Evolutionary conservation across 2,113 vertebrate genomes (phyloP).

Genomic region (Sebastes fasciatus): DNA sequence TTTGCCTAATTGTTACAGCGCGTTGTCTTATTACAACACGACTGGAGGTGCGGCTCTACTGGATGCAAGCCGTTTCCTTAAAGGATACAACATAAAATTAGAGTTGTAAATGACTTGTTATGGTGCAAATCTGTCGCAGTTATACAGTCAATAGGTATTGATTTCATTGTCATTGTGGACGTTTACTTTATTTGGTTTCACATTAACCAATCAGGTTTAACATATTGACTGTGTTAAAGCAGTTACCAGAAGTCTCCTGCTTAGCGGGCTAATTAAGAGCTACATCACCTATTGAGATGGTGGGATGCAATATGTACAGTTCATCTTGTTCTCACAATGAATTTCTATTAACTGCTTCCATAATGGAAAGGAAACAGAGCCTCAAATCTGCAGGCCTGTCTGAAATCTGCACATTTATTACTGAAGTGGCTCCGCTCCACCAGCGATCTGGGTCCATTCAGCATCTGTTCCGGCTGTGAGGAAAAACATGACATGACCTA

Average conservation of each 20-base stretch:
- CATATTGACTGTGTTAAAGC: neutral
- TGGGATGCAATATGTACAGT: neutral
- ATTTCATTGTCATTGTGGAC: neutral
- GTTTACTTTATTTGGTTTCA: slow-evolving; percentile 8
- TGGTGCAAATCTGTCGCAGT: neutral
- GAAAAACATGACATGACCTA: slow-evolving; percentile 7
- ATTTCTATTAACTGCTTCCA: neutral
- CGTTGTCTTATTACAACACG: neutral
- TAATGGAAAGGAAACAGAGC: neutral
- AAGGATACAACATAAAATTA: neutral
- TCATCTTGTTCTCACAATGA: slow-evolving; percentile 15
- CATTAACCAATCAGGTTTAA: neutral
- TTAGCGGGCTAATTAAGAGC: slow-evolving; percentile 19
- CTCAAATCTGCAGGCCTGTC: slow-evolving; percentile 12
- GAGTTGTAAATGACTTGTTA: neutral
- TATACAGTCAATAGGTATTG: neutral
- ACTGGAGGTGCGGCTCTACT: neutral
- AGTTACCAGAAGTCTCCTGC: neutral
- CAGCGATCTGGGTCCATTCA: slow-evolving; percentile 36
- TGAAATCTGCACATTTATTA: slow-evolving; percentile 14
- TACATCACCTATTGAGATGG: neutral
- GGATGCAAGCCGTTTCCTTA: neutral
- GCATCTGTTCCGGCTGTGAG: slow-evolving; percentile 43
- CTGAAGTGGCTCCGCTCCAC: slow-evolving; percentile 17
- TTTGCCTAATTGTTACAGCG: slow-evolving; percentile 14